Evolutionary conservation across 2,113 vertebrate genomes (phyloP), one percentile per base, ranked within the genome.

Genomic region (Psilopogon haemacephalus): DNA sequence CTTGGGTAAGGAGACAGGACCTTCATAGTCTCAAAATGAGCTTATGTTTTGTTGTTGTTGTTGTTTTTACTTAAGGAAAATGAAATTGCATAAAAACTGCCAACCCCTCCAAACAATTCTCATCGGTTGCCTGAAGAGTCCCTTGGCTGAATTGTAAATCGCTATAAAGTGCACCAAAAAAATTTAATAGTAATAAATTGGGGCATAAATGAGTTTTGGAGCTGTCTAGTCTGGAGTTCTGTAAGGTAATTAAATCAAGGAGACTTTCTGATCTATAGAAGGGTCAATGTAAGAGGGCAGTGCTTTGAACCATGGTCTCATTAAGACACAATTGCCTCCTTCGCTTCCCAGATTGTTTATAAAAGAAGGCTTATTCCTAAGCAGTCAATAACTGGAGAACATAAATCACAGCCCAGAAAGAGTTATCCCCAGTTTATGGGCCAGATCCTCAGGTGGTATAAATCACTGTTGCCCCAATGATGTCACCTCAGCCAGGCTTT

Each of bases 251-350:
- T 87, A 92, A 77, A 77, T 86, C 73, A 94, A 90, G 78, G 69
- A 89, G 86, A 72, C 65, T 73, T 75, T 81, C 63, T 88, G 91
- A 92, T 91, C 81, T 86, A 78, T 74, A 59, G 84, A 54, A 89
- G 91, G 95, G 96, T 96, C 96, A 96, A 15, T 70, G 87, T 42
- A 85, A n/a, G 38, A 32, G 67, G 84, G 87, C 90, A 95, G 78
- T 12, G 84, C 87, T 93, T 77, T 94, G 93, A 93, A 90, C 75
- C 90, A 76, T 6, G 74, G 72, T 69, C 89, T 92, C 88, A 84
- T 95, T 86, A 85, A 81, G 70, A 54, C 67, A 78, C 74, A 84
- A 89, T 75, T 85, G 74, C 71, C 76, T 46, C 0, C 89, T 48
- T 67, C 8, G 3, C 65, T 86, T 58, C 77, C 54, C 23, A 28